Conservation (phyloP, 2,113 vertebrate genomes). For the Chaenocephalus aceratus region DNA sequence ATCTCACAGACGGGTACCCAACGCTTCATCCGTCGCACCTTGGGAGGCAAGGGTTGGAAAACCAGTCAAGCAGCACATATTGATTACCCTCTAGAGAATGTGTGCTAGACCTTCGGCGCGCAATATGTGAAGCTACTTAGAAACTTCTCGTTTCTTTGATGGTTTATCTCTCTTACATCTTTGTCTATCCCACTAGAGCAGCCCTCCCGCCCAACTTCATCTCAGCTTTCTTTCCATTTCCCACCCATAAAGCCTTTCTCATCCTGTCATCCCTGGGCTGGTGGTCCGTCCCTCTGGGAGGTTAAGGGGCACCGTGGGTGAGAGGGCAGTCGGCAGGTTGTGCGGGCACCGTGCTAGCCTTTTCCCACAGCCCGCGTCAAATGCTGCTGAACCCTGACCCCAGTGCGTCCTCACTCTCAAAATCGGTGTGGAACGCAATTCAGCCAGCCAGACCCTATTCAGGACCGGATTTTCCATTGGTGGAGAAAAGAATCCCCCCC, state of each 20-base stretch:
- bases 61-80: constrained; percentile 66
- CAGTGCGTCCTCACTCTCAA: constrained; percentile 73
- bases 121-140: constrained; percentile 82
- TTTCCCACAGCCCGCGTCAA: constrained; percentile 85
- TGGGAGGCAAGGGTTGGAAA: constrained; percentile 63
- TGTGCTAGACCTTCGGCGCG: constrained; percentile 56
- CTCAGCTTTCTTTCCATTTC: constrained; percentile 63
- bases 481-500: constrained; percentile 56
- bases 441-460: constrained; percentile 80
- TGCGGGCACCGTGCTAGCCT: constrained; percentile 79
- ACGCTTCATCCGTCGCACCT: constrained; percentile 50
- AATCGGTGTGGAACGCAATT: constrained; percentile 79
- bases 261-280: constrained; percentile 73
- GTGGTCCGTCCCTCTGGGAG: constrained; percentile 74
- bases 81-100: constrained; percentile 74
- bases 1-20: constrained; percentile 45
- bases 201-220: constrained; percentile 70
- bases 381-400: constrained; percentile 86
- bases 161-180: constrained; percentile 74
- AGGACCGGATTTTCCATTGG: constrained; percentile 75
- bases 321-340: constrained; percentile 80
- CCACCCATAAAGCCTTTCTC: constrained; percentile 75
- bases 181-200: constrained; percentile 55
- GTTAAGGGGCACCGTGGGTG: constrained; percentile 81
- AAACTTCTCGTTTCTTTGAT: constrained; percentile 72